A percentile compares a stretch with the other conserved stretches of the same genome.
These are phyloP conservation scores for Cataglyphis albicans DNA, from an alignment of 2,888 invertebrate species.

Conservation along the genomic window DNA sequence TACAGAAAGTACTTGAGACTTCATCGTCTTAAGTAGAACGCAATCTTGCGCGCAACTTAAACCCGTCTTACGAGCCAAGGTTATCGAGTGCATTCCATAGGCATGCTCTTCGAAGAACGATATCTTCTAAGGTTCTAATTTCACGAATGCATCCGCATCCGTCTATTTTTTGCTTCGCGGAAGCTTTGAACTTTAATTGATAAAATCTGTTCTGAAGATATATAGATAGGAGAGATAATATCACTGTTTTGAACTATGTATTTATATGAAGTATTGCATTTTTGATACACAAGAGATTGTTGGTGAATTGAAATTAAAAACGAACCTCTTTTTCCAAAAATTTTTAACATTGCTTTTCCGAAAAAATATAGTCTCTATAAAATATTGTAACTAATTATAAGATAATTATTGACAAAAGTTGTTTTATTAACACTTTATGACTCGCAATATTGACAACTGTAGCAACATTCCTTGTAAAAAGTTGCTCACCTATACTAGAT, in stretches of 20 bases:
- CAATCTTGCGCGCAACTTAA: constrained; percentile 62
- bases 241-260: neutral
- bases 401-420: neutral
- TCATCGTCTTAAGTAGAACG: constrained; percentile 60
- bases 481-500: neutral
- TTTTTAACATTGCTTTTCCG: neutral
- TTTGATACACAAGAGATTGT: neutral
- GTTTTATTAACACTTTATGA: neutral
- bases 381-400: neutral
- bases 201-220: neutral
- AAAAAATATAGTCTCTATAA: neutral
- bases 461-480: neutral
- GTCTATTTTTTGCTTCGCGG: neutral
- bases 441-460: neutral
- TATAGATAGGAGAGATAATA: neutral
- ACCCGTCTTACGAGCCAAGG: constrained; percentile 82
- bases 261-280: neutral
- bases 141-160: neutral
- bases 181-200: neutral
- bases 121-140: constrained; percentile 75
- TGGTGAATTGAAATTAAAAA: constrained; percentile 17
- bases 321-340: neutral
- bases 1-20: constrained; percentile 68
- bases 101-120: constrained; percentile 61
- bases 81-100: constrained; percentile 81